Base-by-base conservation (phyloP, 2,888 invertebrate species). In the Protonemura montana region DNA sequence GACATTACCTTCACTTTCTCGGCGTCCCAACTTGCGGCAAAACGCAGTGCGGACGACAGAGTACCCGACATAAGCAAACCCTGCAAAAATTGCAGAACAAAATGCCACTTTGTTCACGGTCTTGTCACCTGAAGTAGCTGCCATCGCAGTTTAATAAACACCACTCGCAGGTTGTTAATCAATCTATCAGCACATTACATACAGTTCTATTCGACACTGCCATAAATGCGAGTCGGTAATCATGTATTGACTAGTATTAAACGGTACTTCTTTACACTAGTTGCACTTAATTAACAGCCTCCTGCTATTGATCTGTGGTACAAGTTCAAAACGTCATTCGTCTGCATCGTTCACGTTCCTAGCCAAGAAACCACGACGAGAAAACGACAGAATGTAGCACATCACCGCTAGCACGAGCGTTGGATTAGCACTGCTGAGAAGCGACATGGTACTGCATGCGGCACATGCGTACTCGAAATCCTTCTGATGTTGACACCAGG, bases 11-110 rank as follows among this genome's bases (percentile, higher is more conserved):
- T 91, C 90, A 59, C 89, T 89, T 78, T 90, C 90, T 85, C 89
- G 89, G 82, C 90, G 89, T 10, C 91, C 90, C 42, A 90, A 87
- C 86, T 90, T 89, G 85, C 91, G 89, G 87, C 91, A 91, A 88
- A 92, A 92, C 28, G 91, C 91, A 27, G 91, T 91, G 87, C 91
- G 89, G 10, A 92, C 91, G 10, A 92, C 91, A 10, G 91, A 91
- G 88, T 92, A 92, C 0, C 92, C 92, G 28, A 92, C 92, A 89
- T 92, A 92, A 0, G 92, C 92, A 89, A 92, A 92, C 25, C 92
- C 92, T 59, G 92, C 92, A 89, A 92, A 92, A 85, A 92, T 91
- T 76, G 92, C 92, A 7, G 92, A 92, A 87, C 92, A 92, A 80
- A 92, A 89, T 2, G 92, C 92, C 10, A 92, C 91, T 90, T 92